Conservation (phyloP, 2,113 vertebrate species). For the Theristicus caerulescens region DNA sequence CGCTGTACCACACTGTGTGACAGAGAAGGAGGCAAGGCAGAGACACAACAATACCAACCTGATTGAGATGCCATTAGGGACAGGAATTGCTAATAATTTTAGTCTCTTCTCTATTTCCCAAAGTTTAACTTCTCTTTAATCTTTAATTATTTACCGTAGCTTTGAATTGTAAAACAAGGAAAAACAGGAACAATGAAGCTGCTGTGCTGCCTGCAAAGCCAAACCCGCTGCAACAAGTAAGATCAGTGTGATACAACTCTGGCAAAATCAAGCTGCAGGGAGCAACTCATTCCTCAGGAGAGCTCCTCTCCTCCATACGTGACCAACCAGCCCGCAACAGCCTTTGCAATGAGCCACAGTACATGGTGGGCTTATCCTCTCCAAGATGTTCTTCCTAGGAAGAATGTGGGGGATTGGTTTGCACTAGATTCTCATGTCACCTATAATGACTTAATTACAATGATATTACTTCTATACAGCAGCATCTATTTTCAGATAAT, state of each 20-base stretch:
- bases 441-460: background rate
- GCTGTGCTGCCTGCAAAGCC: background rate
- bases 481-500: background rate
- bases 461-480: background rate
- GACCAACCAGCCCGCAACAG: background rate
- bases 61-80: background rate
- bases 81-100: background rate
- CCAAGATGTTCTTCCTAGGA: background rate
- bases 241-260: background rate
- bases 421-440: background rate
- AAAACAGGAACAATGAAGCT: background rate
- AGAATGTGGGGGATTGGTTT: background rate
- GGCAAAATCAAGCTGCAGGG: background rate
- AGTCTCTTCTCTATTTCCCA: background rate
- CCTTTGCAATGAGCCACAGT: background rate
- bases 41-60: background rate
- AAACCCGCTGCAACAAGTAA: background rate
- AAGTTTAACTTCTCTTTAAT: background rate
- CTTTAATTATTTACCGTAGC: background rate
- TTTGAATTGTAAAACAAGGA: background rate
- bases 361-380: rapidly evolving
- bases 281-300: background rate
- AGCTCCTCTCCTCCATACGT: background rate
- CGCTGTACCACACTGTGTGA: rapidly evolving
- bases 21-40: background rate